Conservation (phyloP, 2,113 vertebrate genomes). For the Brachirus orientalis region DNA sequence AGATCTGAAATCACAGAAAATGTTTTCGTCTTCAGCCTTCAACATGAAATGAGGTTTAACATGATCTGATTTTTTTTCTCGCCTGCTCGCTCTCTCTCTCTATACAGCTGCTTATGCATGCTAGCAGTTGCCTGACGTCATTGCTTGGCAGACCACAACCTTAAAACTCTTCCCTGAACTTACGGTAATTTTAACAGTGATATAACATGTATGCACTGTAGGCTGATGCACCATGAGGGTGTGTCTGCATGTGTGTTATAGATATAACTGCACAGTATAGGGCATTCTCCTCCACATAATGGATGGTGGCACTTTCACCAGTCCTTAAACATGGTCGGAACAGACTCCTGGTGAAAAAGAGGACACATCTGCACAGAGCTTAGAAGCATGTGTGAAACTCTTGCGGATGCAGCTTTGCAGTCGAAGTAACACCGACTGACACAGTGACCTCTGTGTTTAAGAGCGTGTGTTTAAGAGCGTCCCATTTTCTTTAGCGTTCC, state of each 20-base stretch:
- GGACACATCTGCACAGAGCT: conserved; percentile 25
- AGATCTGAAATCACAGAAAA: too few species aligned
- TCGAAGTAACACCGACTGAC: conserved; percentile 54
- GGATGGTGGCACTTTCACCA: conserved; percentile 28
- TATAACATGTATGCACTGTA: not conserved
- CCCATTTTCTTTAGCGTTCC: conserved; percentile 60
- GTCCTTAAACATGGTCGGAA: conserved; percentile 25
- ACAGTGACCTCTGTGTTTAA: conserved; percentile 66
- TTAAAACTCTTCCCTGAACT: not conserved
- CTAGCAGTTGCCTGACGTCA: too few species aligned
- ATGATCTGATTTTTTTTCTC: too few species aligned
- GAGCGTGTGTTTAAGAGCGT: conserved; percentile 55
- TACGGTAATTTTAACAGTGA: not conserved
- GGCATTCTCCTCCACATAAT: conserved; percentile 33
- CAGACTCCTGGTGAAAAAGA: conserved; percentile 7
- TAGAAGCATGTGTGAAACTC: conserved; percentile 41
- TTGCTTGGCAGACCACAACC: conserved; percentile 1
- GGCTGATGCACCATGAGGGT: not conserved
- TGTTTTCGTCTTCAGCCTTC: too few species aligned
- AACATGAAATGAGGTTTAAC: too few species aligned
- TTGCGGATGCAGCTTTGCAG: conserved; percentile 27
- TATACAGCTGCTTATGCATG: too few species aligned
- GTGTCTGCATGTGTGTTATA: conserved; percentile 2
- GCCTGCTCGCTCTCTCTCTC: too few species aligned
- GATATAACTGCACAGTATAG: conserved; percentile 8